Evolutionary conservation across 2,797 vertebrate genomes (phyloP).

Genomic region (Sebastolobus altivelis): DNA sequence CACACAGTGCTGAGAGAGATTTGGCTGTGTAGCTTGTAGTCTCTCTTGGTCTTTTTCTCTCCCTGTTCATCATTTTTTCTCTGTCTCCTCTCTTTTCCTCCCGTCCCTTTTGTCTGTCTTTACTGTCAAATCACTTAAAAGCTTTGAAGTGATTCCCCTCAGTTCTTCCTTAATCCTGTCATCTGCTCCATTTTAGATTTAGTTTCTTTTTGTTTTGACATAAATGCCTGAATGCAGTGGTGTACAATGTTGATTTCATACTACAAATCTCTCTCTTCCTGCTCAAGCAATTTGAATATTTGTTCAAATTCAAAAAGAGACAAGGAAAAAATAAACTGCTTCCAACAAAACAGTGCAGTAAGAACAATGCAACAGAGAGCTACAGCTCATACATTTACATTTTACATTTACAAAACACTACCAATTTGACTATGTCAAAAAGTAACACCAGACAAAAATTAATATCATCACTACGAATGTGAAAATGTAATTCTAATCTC

Average conservation of each 20-base stretch:
- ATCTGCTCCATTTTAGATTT: slow-evolving; percentile 34
- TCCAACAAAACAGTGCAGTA: not conserved
- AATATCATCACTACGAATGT: not conserved
- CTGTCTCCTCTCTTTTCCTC: slow-evolving; percentile 13
- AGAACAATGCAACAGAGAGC: not conserved
- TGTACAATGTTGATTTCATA: slow-evolving; percentile 13
- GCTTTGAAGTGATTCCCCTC: slow-evolving; percentile 28
- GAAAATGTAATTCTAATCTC: not conserved
- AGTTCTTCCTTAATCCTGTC: slow-evolving; percentile 40
- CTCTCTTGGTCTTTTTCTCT: slow-evolving; percentile 5
- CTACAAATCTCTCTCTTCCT: not conserved
- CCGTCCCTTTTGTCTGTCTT: not conserved
- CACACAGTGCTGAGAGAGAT: slow-evolving; percentile 24
- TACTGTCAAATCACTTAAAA: slow-evolving; percentile 39
- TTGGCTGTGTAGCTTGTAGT: slow-evolving; percentile 3
- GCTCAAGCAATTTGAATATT: not conserved
- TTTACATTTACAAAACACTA: not conserved
- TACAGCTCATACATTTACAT: not conserved
- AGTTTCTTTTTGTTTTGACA: slow-evolving; percentile 38
- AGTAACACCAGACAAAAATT: not conserved
- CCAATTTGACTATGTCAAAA: too few relatives aligned
- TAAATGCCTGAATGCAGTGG: slow-evolving; percentile 1
- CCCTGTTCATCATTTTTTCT: slow-evolving; percentile 14
- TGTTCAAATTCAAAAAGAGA: not conserved
- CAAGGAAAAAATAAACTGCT: not conserved